These are phyloP conservation scores for Penaeus indicus DNA, from an alignment of 1,140 invertebrate genomes.

Conservation along the genomic window DNA sequence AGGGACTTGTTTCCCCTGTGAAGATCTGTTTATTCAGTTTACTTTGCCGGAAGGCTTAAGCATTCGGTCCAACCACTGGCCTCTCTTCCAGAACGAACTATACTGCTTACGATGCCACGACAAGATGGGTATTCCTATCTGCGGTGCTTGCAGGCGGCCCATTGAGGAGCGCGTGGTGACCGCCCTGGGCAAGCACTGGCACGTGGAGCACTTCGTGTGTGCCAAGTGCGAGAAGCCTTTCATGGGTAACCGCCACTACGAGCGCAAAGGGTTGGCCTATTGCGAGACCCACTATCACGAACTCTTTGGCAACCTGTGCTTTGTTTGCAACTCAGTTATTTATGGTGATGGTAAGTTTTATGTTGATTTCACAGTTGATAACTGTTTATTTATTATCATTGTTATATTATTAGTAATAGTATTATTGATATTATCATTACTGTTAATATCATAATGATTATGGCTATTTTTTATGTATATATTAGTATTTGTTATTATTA, in stretches of 20 bases:
- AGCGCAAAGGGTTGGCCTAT: constrained; percentile 98
- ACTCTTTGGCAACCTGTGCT: constrained; percentile 98
- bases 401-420: no score
- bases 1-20: no score
- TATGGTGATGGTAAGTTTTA: constrained; percentile 89
- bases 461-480: no score
- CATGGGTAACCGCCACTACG: constrained; percentile 98
- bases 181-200: constrained; percentile 99
- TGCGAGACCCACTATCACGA: constrained; percentile 99
- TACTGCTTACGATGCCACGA: constrained; percentile 99
- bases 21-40: no score
- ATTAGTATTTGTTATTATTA: no score
- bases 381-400: not conserved
- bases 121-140: constrained; percentile 93
- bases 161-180: constrained; percentile 97
- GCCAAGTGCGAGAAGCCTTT: constrained; percentile 99
- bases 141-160: constrained; percentile 83
- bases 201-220: constrained; percentile 99
- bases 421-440: no score
- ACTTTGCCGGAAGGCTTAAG: no score
- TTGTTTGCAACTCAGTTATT: constrained; percentile 98
- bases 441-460: no score
- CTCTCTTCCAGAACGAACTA: constrained; percentile 83
- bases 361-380: not conserved
- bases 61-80: not conserved